Percentiles rank a stretch among this genome's conserved stretches.
Evolutionary conservation across 2,113 vertebrate genomes (phyloP).

Genomic region (Notiomystis cincta): DNA sequence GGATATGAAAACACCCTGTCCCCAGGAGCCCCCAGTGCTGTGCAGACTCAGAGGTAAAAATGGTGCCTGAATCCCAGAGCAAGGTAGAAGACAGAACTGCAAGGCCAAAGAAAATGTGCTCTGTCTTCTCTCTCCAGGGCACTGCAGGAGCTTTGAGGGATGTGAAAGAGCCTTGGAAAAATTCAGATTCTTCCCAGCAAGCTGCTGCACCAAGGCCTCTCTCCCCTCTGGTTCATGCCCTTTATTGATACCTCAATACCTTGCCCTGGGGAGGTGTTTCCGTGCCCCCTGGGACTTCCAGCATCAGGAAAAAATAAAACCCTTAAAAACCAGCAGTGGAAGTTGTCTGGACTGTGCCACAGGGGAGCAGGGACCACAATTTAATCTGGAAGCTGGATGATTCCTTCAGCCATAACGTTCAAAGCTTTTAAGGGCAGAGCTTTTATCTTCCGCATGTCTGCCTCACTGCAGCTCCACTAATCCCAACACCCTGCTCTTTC

Average conservation of each 20-base stretch:
- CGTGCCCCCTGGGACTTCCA: accelerated
- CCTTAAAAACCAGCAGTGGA: neutral
- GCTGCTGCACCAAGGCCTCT: neutral
- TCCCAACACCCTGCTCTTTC: neutral
- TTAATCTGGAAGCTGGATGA: neutral
- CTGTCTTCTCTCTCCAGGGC: neutral
- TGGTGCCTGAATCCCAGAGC: neutral
- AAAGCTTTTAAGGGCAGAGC: neutral
- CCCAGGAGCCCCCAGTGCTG: neutral
- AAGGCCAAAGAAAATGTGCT: neutral
- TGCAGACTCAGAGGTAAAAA: neutral
- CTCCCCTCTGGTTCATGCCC: neutral
- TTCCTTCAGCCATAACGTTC: neutral
- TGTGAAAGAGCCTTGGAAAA: neutral
- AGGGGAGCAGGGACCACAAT: neutral
- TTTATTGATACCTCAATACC: neutral
- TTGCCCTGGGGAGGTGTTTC: neutral
- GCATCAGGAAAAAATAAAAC: neutral
- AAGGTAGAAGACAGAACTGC: neutral
- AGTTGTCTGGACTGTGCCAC: neutral
- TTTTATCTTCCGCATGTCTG: neutral
- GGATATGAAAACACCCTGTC: neutral
- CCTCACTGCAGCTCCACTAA: neutral
- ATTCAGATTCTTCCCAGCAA: neutral
- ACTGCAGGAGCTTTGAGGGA: neutral